Base-by-base conservation (phyloP, 2,888 invertebrate species). In the Elysia crispata region DNA sequence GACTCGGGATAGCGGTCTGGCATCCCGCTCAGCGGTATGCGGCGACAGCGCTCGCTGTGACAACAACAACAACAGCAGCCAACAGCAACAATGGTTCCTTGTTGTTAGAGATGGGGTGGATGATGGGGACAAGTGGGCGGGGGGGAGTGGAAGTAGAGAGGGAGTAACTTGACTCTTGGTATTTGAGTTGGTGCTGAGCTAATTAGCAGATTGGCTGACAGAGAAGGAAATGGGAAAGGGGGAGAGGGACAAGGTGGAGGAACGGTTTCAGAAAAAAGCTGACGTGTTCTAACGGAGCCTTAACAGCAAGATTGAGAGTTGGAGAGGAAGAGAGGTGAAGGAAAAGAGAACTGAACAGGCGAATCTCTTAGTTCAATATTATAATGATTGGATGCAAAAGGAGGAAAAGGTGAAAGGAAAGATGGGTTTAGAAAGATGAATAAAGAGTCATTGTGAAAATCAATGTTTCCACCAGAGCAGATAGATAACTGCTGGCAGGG, bases 181-280 rank as follows among this genome's bases (percentile, higher is more conserved):
- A 60, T 60, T 30, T 31, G 74, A 23, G 60, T 30, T 31, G 74
- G 70, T 70, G 41, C 41, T 41, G 5, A 11, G 41, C 41, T 41
- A 41, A 41, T 41, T 41, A 41, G 41, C 11, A 6, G 41, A 41
- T 6, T 41, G n/a, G 67, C 67, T 67, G 30, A 33, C 30, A 11
- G 11, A 31, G 54, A 30, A 50, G 20, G 50, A 54, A 30, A 31
- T n/a, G 66, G 15, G 18, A 20, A 41, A 41, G 23, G n/a, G n/a
- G 11, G 49, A 13, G 33, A 33, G 31, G 23, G n/a, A 49, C 11
- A 49, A 1, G 28, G 50, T 23, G 41, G 25, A 23, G 23, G 72
- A 41, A n/a, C n/a, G n/a, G n/a, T n/a, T n/a, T n/a, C n/a, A n/a
- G n/a, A n/a, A n/a, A n/a, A n/a, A n/a, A n/a, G n/a, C n/a, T n/a